These are phyloP conservation scores for Charadrius vociferus DNA, from an alignment of 2,113 vertebrate genomes.

Conservation along the genomic window DNA sequence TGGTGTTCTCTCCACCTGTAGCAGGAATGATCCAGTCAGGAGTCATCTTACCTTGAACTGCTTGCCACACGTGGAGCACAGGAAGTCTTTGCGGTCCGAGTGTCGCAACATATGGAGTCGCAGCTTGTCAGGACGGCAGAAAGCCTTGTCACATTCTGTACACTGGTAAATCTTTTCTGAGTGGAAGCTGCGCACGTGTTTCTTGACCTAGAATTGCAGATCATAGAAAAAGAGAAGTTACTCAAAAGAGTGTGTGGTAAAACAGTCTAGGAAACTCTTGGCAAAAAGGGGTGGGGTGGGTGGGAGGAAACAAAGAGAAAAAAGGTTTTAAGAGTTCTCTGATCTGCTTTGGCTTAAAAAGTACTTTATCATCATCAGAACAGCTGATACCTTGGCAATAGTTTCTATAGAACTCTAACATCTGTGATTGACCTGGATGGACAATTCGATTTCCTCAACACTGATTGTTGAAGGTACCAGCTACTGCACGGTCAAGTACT, in stretches of 20 bases:
- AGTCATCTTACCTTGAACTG: constrained; percentile 89
- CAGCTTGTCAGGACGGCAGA: constrained; percentile 96
- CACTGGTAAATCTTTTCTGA: constrained; percentile 98
- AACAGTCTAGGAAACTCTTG: background rate
- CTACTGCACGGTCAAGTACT: background rate
- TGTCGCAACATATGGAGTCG: constrained; percentile 96
- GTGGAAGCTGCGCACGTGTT: constrained; percentile 96
- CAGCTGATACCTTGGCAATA: background rate
- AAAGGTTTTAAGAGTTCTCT: background rate
- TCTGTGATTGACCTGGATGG: background rate
- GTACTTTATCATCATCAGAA: background rate
- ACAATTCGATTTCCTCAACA: background rate
- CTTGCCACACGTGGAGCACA: constrained; percentile 97
- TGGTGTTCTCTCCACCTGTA: too few species aligned
- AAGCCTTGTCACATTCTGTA: constrained; percentile 94
- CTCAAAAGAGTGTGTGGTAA: background rate
- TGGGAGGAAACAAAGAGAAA: background rate
- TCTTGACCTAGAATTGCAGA: constrained; percentile 86
- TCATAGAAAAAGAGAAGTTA: background rate
- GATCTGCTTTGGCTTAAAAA: background rate
- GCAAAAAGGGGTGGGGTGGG: background rate
- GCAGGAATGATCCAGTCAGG: background rate
- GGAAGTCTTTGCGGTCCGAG: constrained; percentile 96
- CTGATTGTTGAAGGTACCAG: background rate
- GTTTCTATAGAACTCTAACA: background rate